Conservation (phyloP, 2,113 vertebrate genomes). For the Anoplopoma fimbria region DNA sequence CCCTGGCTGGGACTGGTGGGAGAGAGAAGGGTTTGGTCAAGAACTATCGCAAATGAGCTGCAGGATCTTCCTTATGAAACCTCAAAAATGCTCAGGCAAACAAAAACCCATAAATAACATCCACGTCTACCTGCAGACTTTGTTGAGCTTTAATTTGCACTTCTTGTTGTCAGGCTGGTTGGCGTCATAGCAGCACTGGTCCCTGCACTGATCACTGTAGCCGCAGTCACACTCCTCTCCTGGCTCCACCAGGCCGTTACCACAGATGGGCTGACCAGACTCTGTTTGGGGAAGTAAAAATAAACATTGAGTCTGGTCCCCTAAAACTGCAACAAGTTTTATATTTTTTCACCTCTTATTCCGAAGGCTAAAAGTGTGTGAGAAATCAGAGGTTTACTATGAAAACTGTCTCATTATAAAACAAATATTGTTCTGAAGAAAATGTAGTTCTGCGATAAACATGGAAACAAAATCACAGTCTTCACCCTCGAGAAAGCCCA, state of each 20-base stretch:
- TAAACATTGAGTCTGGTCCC: constrained; percentile 15
- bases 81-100: not conserved
- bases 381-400: constrained; percentile 1
- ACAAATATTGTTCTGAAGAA: not conserved
- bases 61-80: not conserved
- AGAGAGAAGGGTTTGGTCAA: not conserved
- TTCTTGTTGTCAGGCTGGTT: constrained; percentile 94
- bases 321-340: not conserved
- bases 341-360: not conserved
- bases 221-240: constrained; percentile 98
- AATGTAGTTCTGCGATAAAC: not conserved
- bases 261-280: constrained; percentile 98
- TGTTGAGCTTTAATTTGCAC: constrained; percentile 91
- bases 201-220: constrained; percentile 97
- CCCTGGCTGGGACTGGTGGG: constrained; percentile 94
- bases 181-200: constrained; percentile 94
- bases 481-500: not conserved
- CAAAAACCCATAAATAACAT: not conserved
- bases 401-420: constrained; percentile 8
- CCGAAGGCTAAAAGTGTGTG: not conserved
- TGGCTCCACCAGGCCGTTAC: constrained; percentile 95
- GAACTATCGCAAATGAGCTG: not conserved
- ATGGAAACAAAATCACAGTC: not conserved
- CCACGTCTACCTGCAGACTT: constrained; percentile 90
- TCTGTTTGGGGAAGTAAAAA: constrained; percentile 79